phyloP scores from a whole-genome alignment of 2,113 vertebrate species.

The Muscicapa adusta region DNA sequence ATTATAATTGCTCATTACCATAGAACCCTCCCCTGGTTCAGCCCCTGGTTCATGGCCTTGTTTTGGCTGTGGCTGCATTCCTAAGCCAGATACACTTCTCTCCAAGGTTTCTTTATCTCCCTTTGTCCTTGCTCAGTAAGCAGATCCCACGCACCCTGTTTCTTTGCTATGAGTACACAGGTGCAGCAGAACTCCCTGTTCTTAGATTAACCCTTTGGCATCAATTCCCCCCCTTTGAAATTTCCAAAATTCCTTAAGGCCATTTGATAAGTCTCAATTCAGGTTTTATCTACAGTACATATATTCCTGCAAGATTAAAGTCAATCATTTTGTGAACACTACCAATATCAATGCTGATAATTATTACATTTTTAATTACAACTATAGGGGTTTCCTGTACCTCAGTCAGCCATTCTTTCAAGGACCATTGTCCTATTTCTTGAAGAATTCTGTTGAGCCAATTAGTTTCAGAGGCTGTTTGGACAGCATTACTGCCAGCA shows the following conservation, averaged over 20 bases:
- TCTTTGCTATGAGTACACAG: not conserved
- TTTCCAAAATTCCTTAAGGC: not conserved
- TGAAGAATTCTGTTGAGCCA: not conserved
- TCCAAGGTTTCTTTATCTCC: not conserved
- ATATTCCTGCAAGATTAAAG: not conserved
- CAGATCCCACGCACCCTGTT: no score
- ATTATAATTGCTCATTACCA: no score
- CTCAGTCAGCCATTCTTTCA: not conserved
- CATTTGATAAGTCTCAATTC: not conserved
- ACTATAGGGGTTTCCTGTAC: not conserved
- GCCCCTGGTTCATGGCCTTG: not conserved
- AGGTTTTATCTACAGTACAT: not conserved
- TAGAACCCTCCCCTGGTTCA: no score
- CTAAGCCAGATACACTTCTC: no score
- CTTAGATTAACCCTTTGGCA: not conserved
- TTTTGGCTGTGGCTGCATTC: not conserved
- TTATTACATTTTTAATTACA: not conserved
- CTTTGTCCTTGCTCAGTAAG: not conserved
- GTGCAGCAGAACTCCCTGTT: not conserved
- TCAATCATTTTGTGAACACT: fast-evolving
- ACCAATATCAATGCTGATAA: not conserved
- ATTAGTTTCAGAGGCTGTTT: not conserved
- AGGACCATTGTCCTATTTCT: no score
- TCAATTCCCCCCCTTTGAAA: not conserved
- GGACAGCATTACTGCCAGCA: not conserved